phyloP scores from a whole-genome alignment of 2,797 vertebrate genomes.

The Pterois miles region DNA sequence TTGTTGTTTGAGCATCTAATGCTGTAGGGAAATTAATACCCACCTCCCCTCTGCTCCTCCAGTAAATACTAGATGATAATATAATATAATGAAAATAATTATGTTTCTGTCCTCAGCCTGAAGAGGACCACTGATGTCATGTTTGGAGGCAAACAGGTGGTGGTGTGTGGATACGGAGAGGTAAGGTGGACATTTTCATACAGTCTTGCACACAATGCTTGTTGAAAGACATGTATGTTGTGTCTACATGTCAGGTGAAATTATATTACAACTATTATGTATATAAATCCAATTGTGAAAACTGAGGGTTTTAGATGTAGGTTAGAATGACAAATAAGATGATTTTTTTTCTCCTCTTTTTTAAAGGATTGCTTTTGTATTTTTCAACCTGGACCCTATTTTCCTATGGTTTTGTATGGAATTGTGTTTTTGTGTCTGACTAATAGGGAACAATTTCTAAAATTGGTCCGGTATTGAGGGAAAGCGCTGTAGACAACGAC shows the following conservation, averaged over 20 bases:
- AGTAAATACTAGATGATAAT: slow-evolving; percentile 17
- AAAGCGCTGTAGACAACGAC: too few species aligned
- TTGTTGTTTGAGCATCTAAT: neutral
- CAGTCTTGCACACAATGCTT: neutral
- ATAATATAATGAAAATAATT: too few species aligned
- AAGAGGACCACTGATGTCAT: slow-evolving; percentile 97
- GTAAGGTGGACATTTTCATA: slow-evolving; percentile 70
- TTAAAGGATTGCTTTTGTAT: too few species aligned
- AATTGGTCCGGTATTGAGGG: too few species aligned
- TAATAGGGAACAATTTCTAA: too few species aligned
- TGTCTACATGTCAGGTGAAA: neutral
- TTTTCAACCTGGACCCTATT: too few species aligned
- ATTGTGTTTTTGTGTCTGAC: too few species aligned
- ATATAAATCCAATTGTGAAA: neutral
- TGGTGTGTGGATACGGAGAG: slow-evolving; percentile 98
- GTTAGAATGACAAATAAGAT: neutral
- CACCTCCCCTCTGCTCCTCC: neutral
- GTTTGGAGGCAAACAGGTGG: slow-evolving; percentile 97
- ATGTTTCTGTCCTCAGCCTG: slow-evolving; percentile 78
- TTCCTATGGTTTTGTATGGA: too few species aligned
- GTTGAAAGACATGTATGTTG: neutral
- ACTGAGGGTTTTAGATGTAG: neutral
- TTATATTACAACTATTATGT: neutral
- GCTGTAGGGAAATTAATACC: slow-evolving; percentile 1
- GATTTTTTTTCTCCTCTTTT: neutral